These are phyloP conservation scores for Phyllotreta cruciferae DNA, from an alignment of 2,888 invertebrate species.

Conservation along the genomic window DNA sequence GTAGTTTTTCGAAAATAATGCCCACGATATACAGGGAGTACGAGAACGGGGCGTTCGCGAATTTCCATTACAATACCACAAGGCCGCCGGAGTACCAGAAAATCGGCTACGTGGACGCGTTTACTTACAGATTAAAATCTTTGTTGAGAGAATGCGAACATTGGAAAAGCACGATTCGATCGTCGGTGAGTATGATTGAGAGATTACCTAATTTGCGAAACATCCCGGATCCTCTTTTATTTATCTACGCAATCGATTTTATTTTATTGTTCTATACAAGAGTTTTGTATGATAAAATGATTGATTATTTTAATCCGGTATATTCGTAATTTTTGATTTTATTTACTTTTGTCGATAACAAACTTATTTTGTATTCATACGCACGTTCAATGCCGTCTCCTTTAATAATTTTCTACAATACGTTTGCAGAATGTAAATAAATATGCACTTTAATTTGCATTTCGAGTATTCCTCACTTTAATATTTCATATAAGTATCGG, in stretches of 20 bases:
- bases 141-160: constrained; percentile 49
- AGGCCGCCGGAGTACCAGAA: constrained; percentile 53
- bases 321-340: too few relatives aligned
- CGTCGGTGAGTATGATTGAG: constrained; percentile 44
- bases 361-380: too few relatives aligned
- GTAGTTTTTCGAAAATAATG: constrained; percentile 22
- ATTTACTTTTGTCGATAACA: too few relatives aligned
- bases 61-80: constrained; percentile 47
- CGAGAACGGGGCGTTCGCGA: constrained; percentile 36
- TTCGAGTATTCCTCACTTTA: too few relatives aligned
- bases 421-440: too few relatives aligned
- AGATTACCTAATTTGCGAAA: background rate
- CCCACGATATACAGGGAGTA: constrained; percentile 42
- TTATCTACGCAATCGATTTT: too few relatives aligned
- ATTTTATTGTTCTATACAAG: background rate
- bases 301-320: background rate
- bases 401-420: too few relatives aligned
- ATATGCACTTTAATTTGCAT: too few relatives aligned
- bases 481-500: background rate
- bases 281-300: constrained; percentile 9
- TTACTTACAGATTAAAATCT: constrained; percentile 53
- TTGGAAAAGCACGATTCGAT: constrained; percentile 44
- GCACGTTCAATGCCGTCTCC: too few relatives aligned
- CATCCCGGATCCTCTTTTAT: too few relatives aligned
- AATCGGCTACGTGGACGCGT: constrained; percentile 51